Conservation (phyloP, 92 coral and sea anemone genomes). For the Montipora capitata region DNA sequence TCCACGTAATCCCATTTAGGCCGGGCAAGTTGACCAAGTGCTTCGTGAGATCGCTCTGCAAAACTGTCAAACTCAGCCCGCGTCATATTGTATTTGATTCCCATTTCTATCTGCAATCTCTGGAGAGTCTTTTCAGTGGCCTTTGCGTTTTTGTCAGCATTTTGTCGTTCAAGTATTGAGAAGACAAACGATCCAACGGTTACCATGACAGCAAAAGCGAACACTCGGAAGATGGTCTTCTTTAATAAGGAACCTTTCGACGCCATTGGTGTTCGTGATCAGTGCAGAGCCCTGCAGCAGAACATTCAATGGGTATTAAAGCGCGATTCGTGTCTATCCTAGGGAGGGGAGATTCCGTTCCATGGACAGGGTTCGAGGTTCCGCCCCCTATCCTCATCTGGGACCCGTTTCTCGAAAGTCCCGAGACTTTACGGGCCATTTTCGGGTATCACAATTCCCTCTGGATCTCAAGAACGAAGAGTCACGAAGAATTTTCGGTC, state of each 20-base stretch:
- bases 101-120: constrained; percentile 15
- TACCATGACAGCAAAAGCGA: constrained; percentile 1
- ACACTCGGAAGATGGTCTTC: constrained; percentile 21
- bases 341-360: too few relatives aligned
- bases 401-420: too few relatives aligned
- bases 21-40: background rate
- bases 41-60: background rate
- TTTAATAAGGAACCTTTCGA: background rate
- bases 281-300: background rate
- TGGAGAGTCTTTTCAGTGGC: background rate
- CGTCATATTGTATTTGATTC: constrained; percentile 19
- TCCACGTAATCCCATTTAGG: constrained; percentile 39
- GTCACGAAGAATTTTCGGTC: too few relatives aligned
- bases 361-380: too few relatives aligned
- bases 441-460: too few relatives aligned
- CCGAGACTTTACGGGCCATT: too few relatives aligned
- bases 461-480: too few relatives aligned
- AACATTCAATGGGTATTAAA: too few relatives aligned
- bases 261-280: background rate
- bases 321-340: too few relatives aligned
- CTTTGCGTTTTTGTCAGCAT: constrained; percentile 5
- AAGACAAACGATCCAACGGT: constrained; percentile 16
- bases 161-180: constrained; percentile 25
- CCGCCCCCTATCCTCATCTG: too few relatives aligned
- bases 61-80: constrained; percentile 18